Evolutionary conservation across 1,140 invertebrate genomes (phyloP).

Genomic region (Danaus plexippus): DNA sequence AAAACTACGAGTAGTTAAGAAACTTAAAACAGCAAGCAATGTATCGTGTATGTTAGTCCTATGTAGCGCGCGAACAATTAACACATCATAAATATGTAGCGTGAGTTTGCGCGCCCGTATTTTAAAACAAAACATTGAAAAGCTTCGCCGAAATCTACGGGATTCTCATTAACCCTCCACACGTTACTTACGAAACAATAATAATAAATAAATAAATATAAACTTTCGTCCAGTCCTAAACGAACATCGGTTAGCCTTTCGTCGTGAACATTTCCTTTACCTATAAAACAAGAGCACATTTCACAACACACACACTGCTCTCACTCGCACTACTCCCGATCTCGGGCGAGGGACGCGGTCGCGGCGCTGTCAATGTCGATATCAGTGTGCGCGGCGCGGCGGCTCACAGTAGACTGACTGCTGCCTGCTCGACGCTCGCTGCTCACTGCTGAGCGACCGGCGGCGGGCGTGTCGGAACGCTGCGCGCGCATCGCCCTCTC

Average conservation of each 20-base stretch:
- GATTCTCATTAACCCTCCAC: too few relatives aligned
- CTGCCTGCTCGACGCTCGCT: too few relatives aligned
- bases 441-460: conserved; percentile 56
- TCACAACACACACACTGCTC: conserved; percentile 67
- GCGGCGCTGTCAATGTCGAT: conserved; percentile 54
- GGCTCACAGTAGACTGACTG: conserved; percentile 32
- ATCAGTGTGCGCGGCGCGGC: conserved; percentile 65
- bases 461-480: conserved; percentile 60
- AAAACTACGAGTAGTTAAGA: too few relatives aligned
- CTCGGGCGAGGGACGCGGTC: conserved; percentile 65
- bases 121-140: too few relatives aligned
- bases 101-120: too few relatives aligned
- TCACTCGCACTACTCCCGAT: conserved; percentile 71
- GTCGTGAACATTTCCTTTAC: conserved; percentile 54
- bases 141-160: too few relatives aligned
- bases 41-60: conserved; percentile 46
- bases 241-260: conserved; percentile 47
- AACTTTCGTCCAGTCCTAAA: neutral
- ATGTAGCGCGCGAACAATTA: conserved; percentile 60
- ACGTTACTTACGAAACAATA: conserved; percentile 3
- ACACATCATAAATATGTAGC: conserved; percentile 47
- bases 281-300: conserved; percentile 71
- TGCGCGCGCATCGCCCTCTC: conserved; percentile 58
- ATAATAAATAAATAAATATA: too few relatives aligned
- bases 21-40: conserved; percentile 5